Percentiles rank a stretch among this genome's conserved stretches.
These are phyloP conservation scores for Volucella inanis DNA, from an alignment of 2,888 invertebrate species.

Conservation along the genomic window DNA sequence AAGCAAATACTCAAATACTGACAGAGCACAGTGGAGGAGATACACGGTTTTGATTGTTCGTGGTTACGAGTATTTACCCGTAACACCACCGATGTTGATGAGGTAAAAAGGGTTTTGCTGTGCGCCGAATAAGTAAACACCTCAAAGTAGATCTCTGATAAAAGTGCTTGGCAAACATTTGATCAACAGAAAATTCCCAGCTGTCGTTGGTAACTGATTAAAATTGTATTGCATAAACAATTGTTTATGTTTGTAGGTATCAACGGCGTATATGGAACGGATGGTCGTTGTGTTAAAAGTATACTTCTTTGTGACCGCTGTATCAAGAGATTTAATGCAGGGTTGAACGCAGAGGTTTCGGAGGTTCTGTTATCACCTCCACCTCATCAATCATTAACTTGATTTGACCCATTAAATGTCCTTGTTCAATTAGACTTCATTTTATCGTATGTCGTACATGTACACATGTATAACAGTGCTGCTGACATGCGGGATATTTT, in stretches of 20 bases:
- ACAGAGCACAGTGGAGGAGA: conserved; percentile 49
- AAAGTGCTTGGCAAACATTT: conserved; percentile 74
- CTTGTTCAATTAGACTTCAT: neutral
- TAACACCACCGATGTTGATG: neutral
- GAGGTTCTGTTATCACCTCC: conserved; percentile 41
- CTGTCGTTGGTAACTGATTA: conserved; percentile 66
- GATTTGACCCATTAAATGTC: conserved; percentile 58
- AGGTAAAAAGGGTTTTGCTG: conserved; percentile 59
- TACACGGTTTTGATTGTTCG: conserved; percentile 58
- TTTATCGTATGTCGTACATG: no score
- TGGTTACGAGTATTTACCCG: conserved; percentile 38
- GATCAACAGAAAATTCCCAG: conserved; percentile 67
- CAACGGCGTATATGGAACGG: neutral
- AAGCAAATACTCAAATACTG: conserved; percentile 47
- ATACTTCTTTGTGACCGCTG: conserved; percentile 21
- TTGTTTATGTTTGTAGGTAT: neutral
- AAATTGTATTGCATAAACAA: conserved; percentile 54
- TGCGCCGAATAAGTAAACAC: conserved; percentile 50
- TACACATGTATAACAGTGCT: neutral
- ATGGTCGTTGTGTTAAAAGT: conserved; percentile 1
- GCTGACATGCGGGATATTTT: no score
- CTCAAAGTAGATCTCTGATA: conserved; percentile 44
- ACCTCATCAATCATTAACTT: conserved; percentile 68
- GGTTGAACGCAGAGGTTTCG: neutral
- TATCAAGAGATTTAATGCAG: neutral